Percentiles rank a stretch among this genome's conserved stretches.
phyloP scores from a whole-genome alignment of 2,888 invertebrate species.

The Xylota sylvarum region DNA sequence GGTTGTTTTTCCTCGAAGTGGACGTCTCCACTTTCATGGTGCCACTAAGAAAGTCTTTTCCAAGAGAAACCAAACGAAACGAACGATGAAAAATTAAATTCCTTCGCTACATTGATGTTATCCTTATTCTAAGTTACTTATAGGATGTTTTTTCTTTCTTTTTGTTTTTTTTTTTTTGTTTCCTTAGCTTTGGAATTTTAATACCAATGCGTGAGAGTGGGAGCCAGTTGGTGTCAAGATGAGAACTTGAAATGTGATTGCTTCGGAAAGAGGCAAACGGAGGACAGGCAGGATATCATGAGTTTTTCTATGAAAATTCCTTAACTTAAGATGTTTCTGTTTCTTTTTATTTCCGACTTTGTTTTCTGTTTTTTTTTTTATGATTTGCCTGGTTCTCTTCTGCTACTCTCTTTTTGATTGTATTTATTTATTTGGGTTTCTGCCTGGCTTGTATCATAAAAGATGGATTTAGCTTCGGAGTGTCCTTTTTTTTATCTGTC shows the following conservation, averaged over 20 bases:
- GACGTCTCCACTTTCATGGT: not conserved
- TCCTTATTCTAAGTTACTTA: constrained; percentile 5
- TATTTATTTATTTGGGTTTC: constrained; percentile 1
- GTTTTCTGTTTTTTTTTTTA: constrained; percentile 17
- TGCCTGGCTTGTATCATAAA: constrained; percentile 19
- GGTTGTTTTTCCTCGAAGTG: not conserved
- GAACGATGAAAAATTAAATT: constrained; percentile 29
- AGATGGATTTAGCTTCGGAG: constrained; percentile 14
- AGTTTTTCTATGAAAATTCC: constrained; percentile 34
- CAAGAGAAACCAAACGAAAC: not conserved
- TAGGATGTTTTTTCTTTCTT: not conserved
- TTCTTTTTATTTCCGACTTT: constrained; percentile 13
- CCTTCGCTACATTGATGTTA: not conserved
- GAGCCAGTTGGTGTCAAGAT: not conserved
- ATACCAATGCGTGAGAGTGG: constrained; percentile 1
- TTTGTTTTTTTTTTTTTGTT: constrained; percentile 2
- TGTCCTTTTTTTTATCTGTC: not conserved
- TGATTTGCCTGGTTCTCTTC: not conserved
- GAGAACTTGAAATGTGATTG: not conserved
- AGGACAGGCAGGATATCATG: not conserved
- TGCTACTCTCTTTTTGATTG: not conserved
- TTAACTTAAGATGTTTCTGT: constrained; percentile 14
- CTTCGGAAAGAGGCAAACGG: not conserved
- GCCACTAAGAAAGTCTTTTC: not conserved
- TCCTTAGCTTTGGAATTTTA: constrained; percentile 20